Evolutionary conservation across 2,113 vertebrate genomes (phyloP).

Genomic region (Blennius ocellaris): DNA sequence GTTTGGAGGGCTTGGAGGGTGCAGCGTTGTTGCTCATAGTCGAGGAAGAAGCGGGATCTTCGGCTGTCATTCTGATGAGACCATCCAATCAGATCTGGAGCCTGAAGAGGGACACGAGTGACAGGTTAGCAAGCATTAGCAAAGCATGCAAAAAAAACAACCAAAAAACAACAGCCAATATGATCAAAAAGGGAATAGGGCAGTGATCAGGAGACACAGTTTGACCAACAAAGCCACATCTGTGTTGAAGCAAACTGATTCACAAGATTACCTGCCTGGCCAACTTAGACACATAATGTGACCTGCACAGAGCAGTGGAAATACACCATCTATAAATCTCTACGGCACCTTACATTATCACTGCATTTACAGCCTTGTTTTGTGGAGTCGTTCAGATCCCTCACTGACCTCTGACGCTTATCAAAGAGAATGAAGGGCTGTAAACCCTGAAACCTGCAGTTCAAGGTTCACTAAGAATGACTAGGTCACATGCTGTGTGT

Average conservation of each 20-base stretch:
- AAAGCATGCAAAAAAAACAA: not conserved
- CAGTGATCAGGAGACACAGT: not conserved
- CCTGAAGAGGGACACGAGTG: slow-evolving; percentile 68
- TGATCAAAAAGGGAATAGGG: not conserved
- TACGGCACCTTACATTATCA: slow-evolving; percentile 58
- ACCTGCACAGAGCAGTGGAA: slow-evolving; percentile 33
- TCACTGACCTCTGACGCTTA: slow-evolving; percentile 68
- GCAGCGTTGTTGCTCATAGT: slow-evolving; percentile 89
- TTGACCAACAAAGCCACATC: slow-evolving; percentile 12
- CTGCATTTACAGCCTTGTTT: slow-evolving; percentile 78
- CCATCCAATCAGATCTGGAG: slow-evolving; percentile 88
- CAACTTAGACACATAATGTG: slow-evolving; percentile 30
- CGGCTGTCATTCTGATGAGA: slow-evolving; percentile 97
- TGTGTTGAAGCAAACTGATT: slow-evolving; percentile 2
- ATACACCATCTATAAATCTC: slow-evolving; percentile 67
- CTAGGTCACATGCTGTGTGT: slow-evolving; percentile 68
- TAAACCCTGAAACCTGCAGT: slow-evolving; percentile 73
- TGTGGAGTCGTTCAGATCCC: slow-evolving; percentile 65
- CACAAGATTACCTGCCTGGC: slow-evolving; percentile 25
- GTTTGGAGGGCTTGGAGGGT: slow-evolving; percentile 71
- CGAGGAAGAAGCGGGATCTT: slow-evolving; percentile 91
- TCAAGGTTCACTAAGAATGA: slow-evolving; percentile 71
- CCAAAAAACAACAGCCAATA: slow-evolving; percentile 5
- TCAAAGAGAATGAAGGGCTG: slow-evolving; percentile 63
- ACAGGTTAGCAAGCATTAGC: slow-evolving; percentile 4